Base-by-base conservation (phyloP, 2,797 vertebrate genomes). In the Pseudomugil tenellus region DNA sequence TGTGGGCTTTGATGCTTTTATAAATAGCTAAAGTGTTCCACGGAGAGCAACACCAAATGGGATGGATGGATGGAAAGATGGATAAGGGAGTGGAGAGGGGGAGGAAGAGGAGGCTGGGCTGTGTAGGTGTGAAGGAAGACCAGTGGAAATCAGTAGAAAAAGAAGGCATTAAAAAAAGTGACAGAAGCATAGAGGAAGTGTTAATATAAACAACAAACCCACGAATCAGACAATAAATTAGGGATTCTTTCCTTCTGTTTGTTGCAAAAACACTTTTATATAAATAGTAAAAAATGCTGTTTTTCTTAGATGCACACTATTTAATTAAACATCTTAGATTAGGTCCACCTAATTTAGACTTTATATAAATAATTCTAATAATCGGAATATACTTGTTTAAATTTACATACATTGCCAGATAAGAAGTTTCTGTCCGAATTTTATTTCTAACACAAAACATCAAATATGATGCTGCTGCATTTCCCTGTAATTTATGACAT, bases 1-100 rank as follows among this genome's bases (percentile, higher is more conserved):
- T 87, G 85, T 87, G 82, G 84, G 87, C 84, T 90, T 90, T 89
- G 91, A 89, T 88, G 88, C 76, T 85, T 90, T 91, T 91, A 91
- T 87, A 91, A 92, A 92, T 91, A 92, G 87, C 80, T 71, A 83
- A 87, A 92, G 87, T 90, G 91, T 87, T 90, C 85, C 85, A 75
- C 76, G 57, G 85, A 88, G 87, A 87, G 84, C 55, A 79, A 74
- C 77, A 83, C 77, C 65, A 86, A 90, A 92, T 89, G 79, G 84
- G 72, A 67, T 49, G 29, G 72, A 71, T 61, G 43, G 41, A 64
- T 67, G 69, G 74, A 60, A 23, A n/a, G 39, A 43, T 43, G 76
- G 59, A 43, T 43, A 43, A 43, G 39, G 39, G 17, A 43, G 68
- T 62, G 46, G 43, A 64, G 55, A 37, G 57, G 62, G 58, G 56